A percentile compares a stretch with the other conserved stretches of the same genome.
Evolutionary conservation across 2,888 invertebrate genomes (phyloP).

Genomic region (Drosophila mayaguana): DNA sequence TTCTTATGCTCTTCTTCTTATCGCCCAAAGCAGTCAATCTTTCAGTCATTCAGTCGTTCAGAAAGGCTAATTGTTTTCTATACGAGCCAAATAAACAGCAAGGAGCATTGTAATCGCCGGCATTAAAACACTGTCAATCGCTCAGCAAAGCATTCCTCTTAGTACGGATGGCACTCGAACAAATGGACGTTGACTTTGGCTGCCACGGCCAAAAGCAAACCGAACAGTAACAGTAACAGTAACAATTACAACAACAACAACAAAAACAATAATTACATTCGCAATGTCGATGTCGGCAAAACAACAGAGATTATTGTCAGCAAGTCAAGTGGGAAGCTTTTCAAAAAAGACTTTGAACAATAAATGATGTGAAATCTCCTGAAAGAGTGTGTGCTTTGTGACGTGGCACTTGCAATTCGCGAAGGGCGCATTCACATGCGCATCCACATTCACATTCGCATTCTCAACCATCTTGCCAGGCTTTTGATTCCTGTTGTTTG

Average conservation of each 20-base stretch:
- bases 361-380: conserved; percentile 75
- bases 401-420: conserved; percentile 53
- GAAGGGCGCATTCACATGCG: conserved; percentile 49
- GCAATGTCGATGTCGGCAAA: conserved; percentile 53
- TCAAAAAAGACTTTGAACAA: conserved; percentile 67
- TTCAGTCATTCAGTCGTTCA: conserved; percentile 31
- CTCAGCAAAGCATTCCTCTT: conserved; percentile 48
- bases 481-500: conserved; percentile 55
- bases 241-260: conserved; percentile 30
- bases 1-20: conserved; percentile 29
- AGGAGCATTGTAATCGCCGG: conserved; percentile 70
- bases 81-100: conserved; percentile 44
- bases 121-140: conserved; percentile 71
- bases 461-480: conserved; percentile 36
- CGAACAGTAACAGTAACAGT: conserved; percentile 17
- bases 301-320: conserved; percentile 73
- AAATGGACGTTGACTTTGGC: conserved; percentile 32
- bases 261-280: conserved; percentile 64
- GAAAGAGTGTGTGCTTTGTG: conserved; percentile 43
- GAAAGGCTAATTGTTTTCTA: conserved; percentile 61
- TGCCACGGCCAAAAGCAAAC: conserved; percentile 11
- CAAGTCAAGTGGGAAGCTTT: conserved; percentile 65
- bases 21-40: conserved; percentile 15
- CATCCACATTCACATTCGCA: conserved; percentile 43
- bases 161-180: conserved; percentile 28